Conservation (phyloP, 1,140 invertebrate species). For the Babylonia areolata region DNA sequence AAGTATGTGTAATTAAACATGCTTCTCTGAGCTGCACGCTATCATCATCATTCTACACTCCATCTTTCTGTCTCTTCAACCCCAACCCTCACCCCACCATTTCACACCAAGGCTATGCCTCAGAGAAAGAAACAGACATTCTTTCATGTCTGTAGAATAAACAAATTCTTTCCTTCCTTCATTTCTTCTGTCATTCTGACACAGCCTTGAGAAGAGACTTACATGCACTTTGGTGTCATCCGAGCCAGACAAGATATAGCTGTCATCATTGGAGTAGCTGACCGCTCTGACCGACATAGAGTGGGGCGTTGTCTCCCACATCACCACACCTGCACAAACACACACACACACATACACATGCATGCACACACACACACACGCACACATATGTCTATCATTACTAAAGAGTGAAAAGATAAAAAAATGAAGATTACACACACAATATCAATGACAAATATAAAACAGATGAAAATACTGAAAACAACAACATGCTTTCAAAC, state of each 20-base stretch:
- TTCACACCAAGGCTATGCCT: too few relatives aligned
- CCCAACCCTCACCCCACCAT: too few relatives aligned
- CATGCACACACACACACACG: not conserved
- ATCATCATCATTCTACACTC: too few relatives aligned
- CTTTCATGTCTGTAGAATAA: too few relatives aligned
- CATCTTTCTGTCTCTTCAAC: too few relatives aligned
- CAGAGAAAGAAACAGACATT: too few relatives aligned
- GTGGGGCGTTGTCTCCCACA: conserved; percentile 47
- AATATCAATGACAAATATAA: not conserved
- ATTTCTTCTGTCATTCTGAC: not conserved
- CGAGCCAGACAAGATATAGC: conserved; percentile 60
- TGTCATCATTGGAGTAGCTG: conserved; percentile 50
- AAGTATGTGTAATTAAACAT: too few relatives aligned
- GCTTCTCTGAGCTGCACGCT: too few relatives aligned
- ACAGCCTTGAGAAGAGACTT: not conserved
- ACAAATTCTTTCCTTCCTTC: not conserved
- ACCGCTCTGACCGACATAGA: conserved; percentile 60
- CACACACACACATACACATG: not conserved
- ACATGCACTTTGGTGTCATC: conserved; percentile 64
- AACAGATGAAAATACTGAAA: too few relatives aligned
- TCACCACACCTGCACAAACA: conserved; percentile 49
- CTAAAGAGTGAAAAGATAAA: too few relatives aligned
- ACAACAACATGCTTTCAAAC: too few relatives aligned
- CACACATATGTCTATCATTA: not conserved
- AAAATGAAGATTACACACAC: too few relatives aligned